Conservation (phyloP, 2,888 invertebrate genomes). For the Leucophenga montana region DNA sequence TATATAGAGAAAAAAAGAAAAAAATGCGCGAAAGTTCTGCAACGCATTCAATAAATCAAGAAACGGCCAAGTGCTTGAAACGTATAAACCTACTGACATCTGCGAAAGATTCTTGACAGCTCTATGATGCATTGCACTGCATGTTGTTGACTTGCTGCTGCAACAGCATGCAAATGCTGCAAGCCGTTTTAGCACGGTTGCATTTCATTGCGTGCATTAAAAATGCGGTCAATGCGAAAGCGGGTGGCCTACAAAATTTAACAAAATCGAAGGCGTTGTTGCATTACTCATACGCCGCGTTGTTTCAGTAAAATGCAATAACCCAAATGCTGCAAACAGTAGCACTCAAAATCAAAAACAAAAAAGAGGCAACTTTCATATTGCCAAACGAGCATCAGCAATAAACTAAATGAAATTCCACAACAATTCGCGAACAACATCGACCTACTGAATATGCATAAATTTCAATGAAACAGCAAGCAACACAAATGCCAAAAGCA, state of each 20-base stretch:
- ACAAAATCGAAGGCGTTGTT: neutral
- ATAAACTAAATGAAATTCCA: neutral
- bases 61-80: neutral
- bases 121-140: neutral
- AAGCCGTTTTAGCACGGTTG: neutral
- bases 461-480: slow-evolving; percentile 26
- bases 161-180: slow-evolving; percentile 1
- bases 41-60: neutral
- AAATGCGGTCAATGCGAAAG: slow-evolving; percentile 9
- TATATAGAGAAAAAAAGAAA: neutral
- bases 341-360: neutral
- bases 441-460: slow-evolving; percentile 40
- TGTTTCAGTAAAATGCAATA: neutral
- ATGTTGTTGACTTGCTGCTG: neutral
- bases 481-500: slow-evolving; percentile 13
- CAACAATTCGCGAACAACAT: slow-evolving; percentile 27
- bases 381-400: neutral
- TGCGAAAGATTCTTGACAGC: slow-evolving; percentile 5
- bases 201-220: slow-evolving; percentile 10
- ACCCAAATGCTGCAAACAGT: neutral
- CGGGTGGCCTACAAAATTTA: slow-evolving; percentile 1
- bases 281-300: neutral
- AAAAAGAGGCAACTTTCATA: neutral
- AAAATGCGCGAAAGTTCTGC: neutral
- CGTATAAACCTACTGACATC: slow-evolving; percentile 3